Conservation (phyloP, 2,113 vertebrate genomes). For the Hydrochoerus hydrochaeris region DNA sequence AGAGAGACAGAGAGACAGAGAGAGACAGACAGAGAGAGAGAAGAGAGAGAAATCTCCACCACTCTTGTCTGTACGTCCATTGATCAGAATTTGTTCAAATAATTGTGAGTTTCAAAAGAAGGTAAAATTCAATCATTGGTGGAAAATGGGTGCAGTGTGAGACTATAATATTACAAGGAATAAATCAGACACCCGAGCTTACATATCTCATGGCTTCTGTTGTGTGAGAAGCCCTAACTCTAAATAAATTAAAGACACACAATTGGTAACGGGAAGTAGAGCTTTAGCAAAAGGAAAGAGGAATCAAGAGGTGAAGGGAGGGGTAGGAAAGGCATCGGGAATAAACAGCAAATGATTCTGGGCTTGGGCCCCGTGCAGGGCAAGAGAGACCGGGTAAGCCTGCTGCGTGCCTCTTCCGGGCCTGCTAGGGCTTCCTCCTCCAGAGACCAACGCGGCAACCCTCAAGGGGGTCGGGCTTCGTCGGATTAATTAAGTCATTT, state of each 20-base stretch:
- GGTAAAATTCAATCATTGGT: not conserved
- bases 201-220: not conserved
- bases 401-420: not conserved
- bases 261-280: not conserved
- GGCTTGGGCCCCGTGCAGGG: not conserved
- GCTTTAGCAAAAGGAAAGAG: not conserved
- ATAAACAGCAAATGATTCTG: not conserved
- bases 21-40: too few relatives aligned
- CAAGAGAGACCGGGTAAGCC: not conserved
- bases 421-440: not conserved
- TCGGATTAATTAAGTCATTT: constrained; percentile 53
- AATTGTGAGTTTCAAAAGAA: not conserved
- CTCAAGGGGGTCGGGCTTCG: not conserved
- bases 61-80: not conserved
- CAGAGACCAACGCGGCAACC: not conserved
- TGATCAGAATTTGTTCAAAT: not conserved
- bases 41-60: too few relatives aligned
- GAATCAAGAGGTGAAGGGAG: not conserved
- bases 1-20: too few relatives aligned
- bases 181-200: not conserved
- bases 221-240: not conserved
- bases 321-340: not conserved
- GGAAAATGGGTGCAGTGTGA: not conserved
- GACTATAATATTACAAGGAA: not conserved
- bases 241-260: not conserved